Evolutionary conservation across 2,888 invertebrate genomes (phyloP), one percentile per base, ranked within the genome.

Genomic region (Gerosis bhagava): DNA sequence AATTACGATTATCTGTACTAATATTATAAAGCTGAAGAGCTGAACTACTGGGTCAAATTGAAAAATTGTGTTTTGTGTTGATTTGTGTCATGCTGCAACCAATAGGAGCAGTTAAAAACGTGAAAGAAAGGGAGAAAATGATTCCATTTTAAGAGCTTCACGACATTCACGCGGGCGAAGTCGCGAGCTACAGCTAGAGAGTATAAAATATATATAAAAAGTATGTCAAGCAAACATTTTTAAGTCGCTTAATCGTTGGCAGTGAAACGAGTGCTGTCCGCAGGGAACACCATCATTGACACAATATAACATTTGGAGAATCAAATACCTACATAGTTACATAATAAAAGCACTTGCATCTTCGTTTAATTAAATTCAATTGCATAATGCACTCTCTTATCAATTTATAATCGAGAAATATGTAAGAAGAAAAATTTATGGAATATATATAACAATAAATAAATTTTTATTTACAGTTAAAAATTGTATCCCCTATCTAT

Each of bases 371-470:
- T 70, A 75, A 71, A 74, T 72, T 74, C 70, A 74, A 72, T 75
- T 70, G 74, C 75, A 72, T 74, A 73, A 86, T 81, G 77, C 79
- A 73, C 76, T 73, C 79, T 83, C n/a, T n/a, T 82, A 86, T 69
- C 73, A 72, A 76, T 84, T 83, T 81, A 81, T 75, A 83, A 81
- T 87, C 74, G 79, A 84, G 81, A 84, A 86, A 78, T 81, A 79
- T 79, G 80, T 77, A 72, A 82, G 84, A 83, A 81, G 82, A 83
- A 82, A 80, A 74, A 68, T 75, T 77, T 78, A 81, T 79, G 81
- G 83, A 83, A 84, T 83, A 86, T 83, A 81, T 81, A 88, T n/a
- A n/a, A 88, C 84, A 84, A 77, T 79, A 87, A 88, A 88, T 88
- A 86, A 86, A 83, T 82, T 86, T 80, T 86, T 88, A 88, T 87